Evolutionary conservation across 2,888 invertebrate species (phyloP).

Genomic region (Tinea trinotella): DNA sequence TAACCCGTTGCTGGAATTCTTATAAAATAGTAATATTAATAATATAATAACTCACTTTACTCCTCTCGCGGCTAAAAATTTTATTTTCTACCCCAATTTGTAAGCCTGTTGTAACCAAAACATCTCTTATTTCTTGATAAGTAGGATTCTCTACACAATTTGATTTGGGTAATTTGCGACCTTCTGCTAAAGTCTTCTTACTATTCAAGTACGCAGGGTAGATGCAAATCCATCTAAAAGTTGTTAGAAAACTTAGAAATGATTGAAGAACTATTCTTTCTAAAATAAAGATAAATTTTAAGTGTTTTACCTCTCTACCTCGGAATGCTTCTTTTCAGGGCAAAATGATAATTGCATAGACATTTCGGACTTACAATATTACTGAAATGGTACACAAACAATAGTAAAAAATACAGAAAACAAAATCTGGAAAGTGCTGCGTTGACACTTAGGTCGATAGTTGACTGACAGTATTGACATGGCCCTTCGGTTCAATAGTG

Average conservation of each 20-base stretch:
- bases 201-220: constrained; percentile 98
- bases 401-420: too few species aligned
- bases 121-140: constrained; percentile 94
- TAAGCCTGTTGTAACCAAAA: constrained; percentile 86
- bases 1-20: too few species aligned
- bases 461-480: neutral
- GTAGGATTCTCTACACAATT: constrained; percentile 96
- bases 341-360: constrained; percentile 29
- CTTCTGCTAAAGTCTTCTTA: constrained; percentile 91
- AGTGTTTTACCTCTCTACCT: constrained; percentile 56
- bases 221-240: constrained; percentile 91
- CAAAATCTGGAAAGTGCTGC: neutral
- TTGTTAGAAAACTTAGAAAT: constrained; percentile 7
- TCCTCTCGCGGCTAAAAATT: constrained; percentile 90
- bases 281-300: too few species aligned
- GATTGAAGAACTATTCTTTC: constrained; percentile 13
- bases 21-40: neutral
- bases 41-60: constrained; percentile 70
- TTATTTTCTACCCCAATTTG: constrained; percentile 94
- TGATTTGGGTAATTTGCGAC: constrained; percentile 86
- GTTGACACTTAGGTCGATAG: neutral
- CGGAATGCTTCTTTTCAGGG: constrained; percentile 85
- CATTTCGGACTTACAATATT: constrained; percentile 1
- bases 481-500: too few species aligned
- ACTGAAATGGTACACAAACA: neutral